Evolutionary conservation across 2,113 vertebrate species (phyloP).

Genomic region (Scytalopus superciliaris): DNA sequence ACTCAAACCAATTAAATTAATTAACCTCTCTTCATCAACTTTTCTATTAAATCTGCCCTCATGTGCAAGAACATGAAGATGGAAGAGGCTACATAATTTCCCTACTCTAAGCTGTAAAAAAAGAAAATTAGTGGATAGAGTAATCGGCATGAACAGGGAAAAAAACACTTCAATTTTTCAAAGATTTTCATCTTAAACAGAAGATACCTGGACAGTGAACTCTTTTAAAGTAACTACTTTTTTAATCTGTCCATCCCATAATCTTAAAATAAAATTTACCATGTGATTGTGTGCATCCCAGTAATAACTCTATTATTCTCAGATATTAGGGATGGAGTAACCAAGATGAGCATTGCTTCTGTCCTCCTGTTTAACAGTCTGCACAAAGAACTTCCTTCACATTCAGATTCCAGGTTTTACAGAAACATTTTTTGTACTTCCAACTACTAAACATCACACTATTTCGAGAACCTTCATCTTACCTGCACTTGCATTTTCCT

Average conservation of each 20-base stretch:
- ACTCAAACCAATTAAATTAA: conserved; percentile 43
- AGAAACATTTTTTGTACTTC: background rate
- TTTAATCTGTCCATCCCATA: background rate
- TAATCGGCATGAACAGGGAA: background rate
- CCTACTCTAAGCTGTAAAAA: background rate
- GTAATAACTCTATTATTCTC: background rate
- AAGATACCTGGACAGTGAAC: background rate
- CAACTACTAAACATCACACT: background rate
- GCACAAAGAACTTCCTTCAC: background rate
- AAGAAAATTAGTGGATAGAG: background rate
- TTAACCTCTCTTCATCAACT: conserved; percentile 15
- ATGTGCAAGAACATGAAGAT: background rate
- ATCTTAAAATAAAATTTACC: background rate
- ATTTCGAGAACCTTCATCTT: background rate
- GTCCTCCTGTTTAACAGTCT: background rate
- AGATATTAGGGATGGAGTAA: background rate
- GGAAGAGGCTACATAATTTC: background rate
- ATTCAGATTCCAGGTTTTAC: background rate
- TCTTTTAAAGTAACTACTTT: background rate
- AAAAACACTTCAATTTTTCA: background rate
- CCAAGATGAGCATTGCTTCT: background rate
- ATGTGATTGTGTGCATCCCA: background rate
- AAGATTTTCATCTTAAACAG: background rate
- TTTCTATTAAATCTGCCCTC: background rate
- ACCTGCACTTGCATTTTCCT: background rate